Base-by-base conservation (phyloP, 2,888 invertebrate species). In the Arenicola marina region DNA sequence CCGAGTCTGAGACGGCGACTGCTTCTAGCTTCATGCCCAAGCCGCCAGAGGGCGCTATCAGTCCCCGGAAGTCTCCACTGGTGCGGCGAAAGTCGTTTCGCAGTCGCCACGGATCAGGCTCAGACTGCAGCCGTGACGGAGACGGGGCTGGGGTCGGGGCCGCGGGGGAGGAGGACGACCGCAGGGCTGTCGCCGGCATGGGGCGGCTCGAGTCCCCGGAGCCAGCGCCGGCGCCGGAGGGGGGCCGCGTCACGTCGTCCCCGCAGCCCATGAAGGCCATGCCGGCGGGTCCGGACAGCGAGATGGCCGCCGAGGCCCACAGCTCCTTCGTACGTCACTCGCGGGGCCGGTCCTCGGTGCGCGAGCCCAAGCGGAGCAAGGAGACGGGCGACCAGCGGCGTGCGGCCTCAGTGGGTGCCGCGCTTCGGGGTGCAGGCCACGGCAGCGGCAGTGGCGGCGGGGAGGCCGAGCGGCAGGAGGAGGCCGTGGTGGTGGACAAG, bases 321-420 rank as follows among this genome's bases (percentile, higher is more conserved):
- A 3, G 34, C 11, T 31, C 29, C 21, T 31, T 63, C 18, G 51
- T 48, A 1, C n/a, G 63, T 4, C 33, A 63, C 24, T 21, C 51
- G 4, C 59, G 64, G 18, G 64, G 64, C 2, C 28, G 64, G 21
- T 7, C 21, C 4, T 64, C 64, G 1, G 56, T 54, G 4, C 29
- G 61, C 4, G 64, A 64, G 28, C 32, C 61, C 4, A 56, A 31
- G 18, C 48, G 38, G 7, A 51, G 32, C 24, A 56, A 56, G 26
- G 58, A 53, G 24, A 46, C 31, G 4, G 46, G 26, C 1, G 24
- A 33, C 1, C 44, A 61, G 53, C 34, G 45, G 26, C 21, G 61
- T 4, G 56, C 65, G 4, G 53, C 61, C 4, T 65, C 65, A n/a
- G 65, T 65, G 1, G 65, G 65, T 1, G 61, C 65, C 21, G 38